Evolutionary conservation across 2,797 vertebrate genomes (phyloP).

Genomic region (Characodon lateralis): DNA sequence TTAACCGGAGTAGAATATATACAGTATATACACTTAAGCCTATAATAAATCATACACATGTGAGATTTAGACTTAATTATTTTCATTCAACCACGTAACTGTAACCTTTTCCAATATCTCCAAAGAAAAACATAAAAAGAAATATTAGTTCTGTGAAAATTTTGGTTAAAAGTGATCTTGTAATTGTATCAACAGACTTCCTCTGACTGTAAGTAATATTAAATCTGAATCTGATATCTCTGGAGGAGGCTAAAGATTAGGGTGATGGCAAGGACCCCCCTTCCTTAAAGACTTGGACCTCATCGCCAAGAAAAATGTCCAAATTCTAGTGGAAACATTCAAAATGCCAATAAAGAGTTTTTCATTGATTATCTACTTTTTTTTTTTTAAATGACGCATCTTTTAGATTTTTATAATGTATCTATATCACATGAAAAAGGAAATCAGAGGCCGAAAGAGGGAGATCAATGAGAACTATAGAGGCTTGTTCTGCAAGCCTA

Average conservation of each 20-base stretch:
- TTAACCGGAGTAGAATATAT: neutral
- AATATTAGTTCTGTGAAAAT: neutral
- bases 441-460: neutral
- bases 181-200: neutral
- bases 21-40: neutral
- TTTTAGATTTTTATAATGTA: neutral
- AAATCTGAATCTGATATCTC: neutral
- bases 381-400: neutral
- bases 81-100: neutral
- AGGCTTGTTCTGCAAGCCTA: constrained; percentile 33
- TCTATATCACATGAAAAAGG: neutral
- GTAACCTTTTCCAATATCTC: neutral
- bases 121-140: neutral
- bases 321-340: neutral
- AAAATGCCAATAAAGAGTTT: neutral
- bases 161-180: neutral
- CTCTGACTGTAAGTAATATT: neutral
- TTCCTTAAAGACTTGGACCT: neutral
- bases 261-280: too few species aligned
- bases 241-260: neutral
- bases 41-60: too few species aligned
- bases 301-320: neutral
- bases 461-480: neutral
- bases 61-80: neutral
- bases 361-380: neutral